Base-by-base conservation (phyloP, 2,888 invertebrate species). In the Eupithecia subfuscata region DNA sequence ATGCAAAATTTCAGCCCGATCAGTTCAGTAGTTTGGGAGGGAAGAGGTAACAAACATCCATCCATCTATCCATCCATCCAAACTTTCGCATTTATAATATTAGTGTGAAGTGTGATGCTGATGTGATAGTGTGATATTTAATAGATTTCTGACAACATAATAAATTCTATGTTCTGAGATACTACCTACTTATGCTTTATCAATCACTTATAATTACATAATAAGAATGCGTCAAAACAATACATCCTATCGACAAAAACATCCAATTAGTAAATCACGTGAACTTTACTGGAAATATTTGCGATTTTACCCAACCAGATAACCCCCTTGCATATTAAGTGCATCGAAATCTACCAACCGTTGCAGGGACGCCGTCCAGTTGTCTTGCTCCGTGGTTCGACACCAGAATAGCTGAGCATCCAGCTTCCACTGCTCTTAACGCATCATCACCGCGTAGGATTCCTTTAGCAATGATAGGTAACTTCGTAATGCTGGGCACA, bases 301-400 rank as follows among this genome's bases (percentile, higher is more conserved):
- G 25, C 60, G 25, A 12, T 40, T 40, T 37, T 37, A 37, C 40
- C 22, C 22, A 63, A 14, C 16, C 30, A 30, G 16, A 16, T 25
- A 6, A 9, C 16, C 1, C 16, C 63, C 30, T 0, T 63, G 9
- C 16, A n/a, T 64, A 22, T 30, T 64, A 30, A 0, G 16, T 64
- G 52, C n/a, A n/a, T 7, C 52, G 18, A 40, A 37, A 25, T 65
- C 25, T 45, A 74, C 60, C n/a, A 94, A 98, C 98, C 74, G 98
- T 96, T 16, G 98, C 96, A 18, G 98, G 97, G 14, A 97, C 97
- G n/a, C 96, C 96, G 87, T 98, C 98, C 52, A 98, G 91, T 92
- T 99, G 99, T 77, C 99, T 95, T 0, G 97, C 99, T 2, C 99
- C 99, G 89, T 99, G 99, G 91, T 99, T 99, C 0, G 99, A 99